Conservation (phyloP, 2,888 invertebrate species). For the Meganola albula region DNA sequence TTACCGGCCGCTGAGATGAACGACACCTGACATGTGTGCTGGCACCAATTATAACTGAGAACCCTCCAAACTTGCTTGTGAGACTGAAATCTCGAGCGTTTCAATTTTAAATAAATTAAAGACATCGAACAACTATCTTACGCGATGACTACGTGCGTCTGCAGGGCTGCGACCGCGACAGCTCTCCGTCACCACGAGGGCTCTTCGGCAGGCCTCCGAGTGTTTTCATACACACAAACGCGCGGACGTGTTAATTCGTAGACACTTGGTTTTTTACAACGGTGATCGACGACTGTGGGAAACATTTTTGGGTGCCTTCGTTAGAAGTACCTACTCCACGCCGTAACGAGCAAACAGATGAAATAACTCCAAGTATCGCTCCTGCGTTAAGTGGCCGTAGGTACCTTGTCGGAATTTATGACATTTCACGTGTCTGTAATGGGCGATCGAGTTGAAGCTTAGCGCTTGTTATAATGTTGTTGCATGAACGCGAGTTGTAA, state of each 20-base stretch:
- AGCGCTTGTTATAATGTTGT: slow-evolving; percentile 38
- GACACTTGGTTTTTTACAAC: slow-evolving; percentile 70
- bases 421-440: slow-evolving; percentile 54
- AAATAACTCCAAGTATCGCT: slow-evolving; percentile 64
- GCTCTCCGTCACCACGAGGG: slow-evolving; percentile 69
- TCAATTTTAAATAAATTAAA: slow-evolving; percentile 70
- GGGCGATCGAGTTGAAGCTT: slow-evolving; percentile 53
- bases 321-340: slow-evolving; percentile 67
- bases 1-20: slow-evolving; percentile 32
- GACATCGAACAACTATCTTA: slow-evolving; percentile 62
- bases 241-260: slow-evolving; percentile 76
- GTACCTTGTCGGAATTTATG: slow-evolving; percentile 65
- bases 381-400: slow-evolving; percentile 67
- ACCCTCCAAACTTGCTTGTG: slow-evolving; percentile 43
- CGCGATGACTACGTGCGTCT: slow-evolving; percentile 43
- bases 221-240: slow-evolving; percentile 74
- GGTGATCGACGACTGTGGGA: slow-evolving; percentile 76
- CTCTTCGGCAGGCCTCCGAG: slow-evolving; percentile 64
- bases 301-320: slow-evolving; percentile 71
- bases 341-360: slow-evolving; percentile 72
- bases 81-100: slow-evolving; percentile 38
- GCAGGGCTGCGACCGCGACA: slow-evolving; percentile 41
- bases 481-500: slow-evolving; percentile 54
- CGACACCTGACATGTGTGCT: slow-evolving; percentile 30
- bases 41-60: slow-evolving; percentile 46